phyloP scores from a whole-genome alignment of 2,797 vertebrate species.

The Graptemys geographica region DNA sequence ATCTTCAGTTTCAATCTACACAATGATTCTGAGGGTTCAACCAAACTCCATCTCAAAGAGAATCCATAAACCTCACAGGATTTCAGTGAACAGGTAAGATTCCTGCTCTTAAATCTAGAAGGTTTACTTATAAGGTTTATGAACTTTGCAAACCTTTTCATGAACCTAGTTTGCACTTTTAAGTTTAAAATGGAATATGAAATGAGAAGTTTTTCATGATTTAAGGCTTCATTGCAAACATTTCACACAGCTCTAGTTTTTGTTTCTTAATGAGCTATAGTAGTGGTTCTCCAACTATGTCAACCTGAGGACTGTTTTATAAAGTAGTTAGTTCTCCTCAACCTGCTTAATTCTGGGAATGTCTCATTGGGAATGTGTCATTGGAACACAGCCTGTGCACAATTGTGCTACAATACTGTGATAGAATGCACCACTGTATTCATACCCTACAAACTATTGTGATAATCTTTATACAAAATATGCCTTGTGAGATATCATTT shows the following conservation, averaged over 20 bases:
- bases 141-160: not conserved
- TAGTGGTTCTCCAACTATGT: rapidly evolving
- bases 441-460: not conserved
- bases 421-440: not conserved
- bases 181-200: not conserved
- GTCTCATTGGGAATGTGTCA: not conserved
- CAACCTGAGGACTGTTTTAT: not conserved
- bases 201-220: not conserved
- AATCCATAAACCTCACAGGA: not conserved
- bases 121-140: not conserved
- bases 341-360: not conserved
- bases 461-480: not conserved
- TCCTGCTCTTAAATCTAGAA: not conserved
- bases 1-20: not conserved
- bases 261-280: not conserved
- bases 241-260: not conserved
- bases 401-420: rapidly evolving
- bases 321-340: not conserved
- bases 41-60: not conserved
- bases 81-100: not conserved
- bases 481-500: not conserved
- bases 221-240: not conserved
- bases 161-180: not conserved
- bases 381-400: not conserved
- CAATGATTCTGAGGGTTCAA: not conserved